Percentiles rank a stretch among this genome's conserved stretches.
These are phyloP conservation scores for Phalacrocorax carbo DNA, from an alignment of 2,113 vertebrate species.

Conservation along the genomic window DNA sequence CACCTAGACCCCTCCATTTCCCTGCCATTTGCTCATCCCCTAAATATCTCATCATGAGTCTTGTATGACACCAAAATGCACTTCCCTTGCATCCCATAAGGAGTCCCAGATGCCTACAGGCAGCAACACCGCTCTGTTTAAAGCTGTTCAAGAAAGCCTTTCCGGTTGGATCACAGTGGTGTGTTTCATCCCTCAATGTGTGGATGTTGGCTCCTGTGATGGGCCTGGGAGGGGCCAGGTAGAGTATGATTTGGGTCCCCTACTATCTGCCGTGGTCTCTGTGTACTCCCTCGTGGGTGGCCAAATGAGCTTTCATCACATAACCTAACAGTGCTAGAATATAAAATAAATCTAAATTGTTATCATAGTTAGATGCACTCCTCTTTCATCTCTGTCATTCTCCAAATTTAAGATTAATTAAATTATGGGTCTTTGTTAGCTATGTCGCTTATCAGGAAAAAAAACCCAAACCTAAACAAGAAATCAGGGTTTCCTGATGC, in stretches of 20 bases:
- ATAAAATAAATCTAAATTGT: not conserved
- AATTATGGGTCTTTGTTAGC: not conserved
- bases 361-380: not conserved
- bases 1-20: not conserved
- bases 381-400: not conserved
- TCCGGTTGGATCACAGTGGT: not conserved
- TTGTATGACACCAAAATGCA: not conserved
- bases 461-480: not conserved
- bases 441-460: not conserved
- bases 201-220: not conserved
- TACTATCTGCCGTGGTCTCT: not conserved
- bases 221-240: not conserved
- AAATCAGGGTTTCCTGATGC: not conserved
- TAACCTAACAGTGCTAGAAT: not conserved
- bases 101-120: not conserved
- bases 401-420: not conserved
- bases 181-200: not conserved
- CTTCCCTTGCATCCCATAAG: not conserved
- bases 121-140: not conserved
- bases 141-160: not conserved
- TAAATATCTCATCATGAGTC: not conserved
- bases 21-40: not conserved
- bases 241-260: not conserved
- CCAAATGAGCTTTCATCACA: not conserved
- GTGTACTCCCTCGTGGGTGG: rapidly evolving